Conservation (phyloP, 2,797 vertebrate species). For the Protonibea diacanthus region DNA sequence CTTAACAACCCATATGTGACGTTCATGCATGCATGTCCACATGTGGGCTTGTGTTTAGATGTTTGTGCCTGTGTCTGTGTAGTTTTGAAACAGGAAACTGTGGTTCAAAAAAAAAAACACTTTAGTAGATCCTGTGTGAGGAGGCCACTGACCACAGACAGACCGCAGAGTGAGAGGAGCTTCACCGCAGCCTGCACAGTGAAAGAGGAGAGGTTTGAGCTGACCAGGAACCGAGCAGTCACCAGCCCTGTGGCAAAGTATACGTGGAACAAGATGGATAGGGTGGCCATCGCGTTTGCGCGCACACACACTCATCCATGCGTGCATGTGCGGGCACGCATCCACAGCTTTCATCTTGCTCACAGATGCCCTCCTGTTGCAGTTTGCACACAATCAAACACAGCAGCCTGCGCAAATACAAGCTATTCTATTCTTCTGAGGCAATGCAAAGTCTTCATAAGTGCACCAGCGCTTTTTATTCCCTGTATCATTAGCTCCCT, state of each 20-base stretch:
- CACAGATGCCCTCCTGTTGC: conserved; percentile 37
- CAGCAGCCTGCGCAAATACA: conserved; percentile 16
- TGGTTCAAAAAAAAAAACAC: conserved; percentile 22
- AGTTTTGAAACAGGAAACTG: conserved; percentile 59
- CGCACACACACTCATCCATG: conserved; percentile 7
- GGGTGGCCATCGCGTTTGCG: not conserved
- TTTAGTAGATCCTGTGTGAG: conserved; percentile 59
- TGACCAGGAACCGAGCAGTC: conserved; percentile 35
- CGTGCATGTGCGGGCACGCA: conserved; percentile 19
- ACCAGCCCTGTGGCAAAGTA: conserved; percentile 27
- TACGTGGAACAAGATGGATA: conserved; percentile 26
- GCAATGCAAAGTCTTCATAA: conserved; percentile 24
- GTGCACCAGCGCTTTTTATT: conserved; percentile 22
- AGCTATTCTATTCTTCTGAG: conserved; percentile 3
- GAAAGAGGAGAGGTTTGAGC: conserved; percentile 57
- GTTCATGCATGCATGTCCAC: conserved; percentile 36
- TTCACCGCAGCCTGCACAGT: conserved; percentile 38
- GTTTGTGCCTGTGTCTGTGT: conserved; percentile 40
- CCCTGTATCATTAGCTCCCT: conserved; percentile 30
- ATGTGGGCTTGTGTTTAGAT: conserved; percentile 43
- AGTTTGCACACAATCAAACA: conserved; percentile 39
- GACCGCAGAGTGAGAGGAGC: conserved; percentile 53
- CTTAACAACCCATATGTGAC: conserved; percentile 38
- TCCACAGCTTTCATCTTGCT: conserved; percentile 41
- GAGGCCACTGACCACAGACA: conserved; percentile 67